Evolutionary conservation across 2,888 invertebrate genomes (phyloP), one percentile per base, ranked within the genome.

Genomic region (Kuschelorhynchus macadamiae): DNA sequence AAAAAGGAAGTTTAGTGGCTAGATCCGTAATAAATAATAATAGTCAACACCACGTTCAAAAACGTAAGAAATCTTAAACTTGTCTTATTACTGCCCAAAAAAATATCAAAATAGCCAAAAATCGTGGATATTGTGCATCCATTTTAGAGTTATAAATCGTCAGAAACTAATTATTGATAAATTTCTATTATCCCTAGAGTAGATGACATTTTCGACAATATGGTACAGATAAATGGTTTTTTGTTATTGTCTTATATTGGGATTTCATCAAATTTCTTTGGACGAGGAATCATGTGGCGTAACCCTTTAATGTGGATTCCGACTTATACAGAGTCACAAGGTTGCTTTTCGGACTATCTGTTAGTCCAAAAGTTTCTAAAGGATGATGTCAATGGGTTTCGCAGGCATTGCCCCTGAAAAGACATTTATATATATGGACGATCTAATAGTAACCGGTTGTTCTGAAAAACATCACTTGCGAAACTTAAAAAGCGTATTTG

Each of bases 361-460:
- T 74, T 1, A 70, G 72, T 30, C 73, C 7, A 56, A 56, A 18
- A 56, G 21, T 56, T 56, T 56, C 11, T 7, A 25, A 25, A 25
- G 25, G 4, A 25, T 25, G 25, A 25, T 25, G 25, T 25, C 25
- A n/a, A n/a, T n/a, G 1, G 72, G 74, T n/a, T 75, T 77, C 60
- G 66, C 74, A n/a, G 74, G 74, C 1, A 8, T 71, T 21, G 33
- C 41, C 5, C 71, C 71, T 1, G 62, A 63, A 44, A 64, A 66
- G 68, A 50, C 60, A 36, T 75, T 75, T 61, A 49, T 76, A 16
- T 74, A 74, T 52, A 71, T 76, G 44, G 76, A 76, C 47, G 73
- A 75, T 46, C 50, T 75, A 8, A 72, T 75, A 18, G 73, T 74
- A 5, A 60, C 71, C 4, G 73, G 73, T 8, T 71, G 65, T 44